Evolutionary conservation across 1,140 invertebrate species (phyloP).

Genomic region (Listronotus bonariensis): DNA sequence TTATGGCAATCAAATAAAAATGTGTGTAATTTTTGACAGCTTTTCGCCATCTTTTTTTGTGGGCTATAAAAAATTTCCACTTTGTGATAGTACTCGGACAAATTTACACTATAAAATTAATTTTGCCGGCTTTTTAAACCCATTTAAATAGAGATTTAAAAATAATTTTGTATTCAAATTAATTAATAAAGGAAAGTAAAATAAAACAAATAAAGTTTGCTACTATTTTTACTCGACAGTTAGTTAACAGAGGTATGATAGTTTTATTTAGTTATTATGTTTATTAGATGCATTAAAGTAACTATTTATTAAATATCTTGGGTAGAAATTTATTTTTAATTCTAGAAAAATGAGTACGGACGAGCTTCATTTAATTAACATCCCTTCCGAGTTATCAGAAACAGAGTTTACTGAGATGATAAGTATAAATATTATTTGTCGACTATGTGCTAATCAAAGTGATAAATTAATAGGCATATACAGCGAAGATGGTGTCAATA

Average conservation of each 20-base stretch:
- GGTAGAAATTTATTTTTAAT: not conserved
- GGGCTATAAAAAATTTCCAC: conserved; percentile 8
- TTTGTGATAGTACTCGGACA: conserved; percentile 21
- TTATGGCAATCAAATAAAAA: no score
- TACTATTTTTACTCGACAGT: no score
- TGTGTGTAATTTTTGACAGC: no score
- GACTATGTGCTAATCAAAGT: conserved; percentile 60
- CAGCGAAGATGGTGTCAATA: conserved; percentile 58
- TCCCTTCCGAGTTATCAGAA: not conserved
- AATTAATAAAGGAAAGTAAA: no score
- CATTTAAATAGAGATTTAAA: conserved; percentile 8
- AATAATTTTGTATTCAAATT: no score
- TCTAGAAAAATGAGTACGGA: conserved; percentile 13
- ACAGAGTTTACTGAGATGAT: conserved; percentile 36
- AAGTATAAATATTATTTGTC: conserved; percentile 51
- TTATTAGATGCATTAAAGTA: not conserved
- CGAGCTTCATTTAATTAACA: not conserved
- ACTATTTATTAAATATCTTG: not conserved
- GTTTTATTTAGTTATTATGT: not conserved
- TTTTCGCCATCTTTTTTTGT: conserved; percentile 2
- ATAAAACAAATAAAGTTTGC: no score
- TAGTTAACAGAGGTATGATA: no score
- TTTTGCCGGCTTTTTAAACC: conserved; percentile 14
- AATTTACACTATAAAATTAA: conserved; percentile 28
- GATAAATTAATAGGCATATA: conserved; percentile 62